phyloP scores from a whole-genome alignment of 2,888 invertebrate species.

The Priocnemis perturbator region DNA sequence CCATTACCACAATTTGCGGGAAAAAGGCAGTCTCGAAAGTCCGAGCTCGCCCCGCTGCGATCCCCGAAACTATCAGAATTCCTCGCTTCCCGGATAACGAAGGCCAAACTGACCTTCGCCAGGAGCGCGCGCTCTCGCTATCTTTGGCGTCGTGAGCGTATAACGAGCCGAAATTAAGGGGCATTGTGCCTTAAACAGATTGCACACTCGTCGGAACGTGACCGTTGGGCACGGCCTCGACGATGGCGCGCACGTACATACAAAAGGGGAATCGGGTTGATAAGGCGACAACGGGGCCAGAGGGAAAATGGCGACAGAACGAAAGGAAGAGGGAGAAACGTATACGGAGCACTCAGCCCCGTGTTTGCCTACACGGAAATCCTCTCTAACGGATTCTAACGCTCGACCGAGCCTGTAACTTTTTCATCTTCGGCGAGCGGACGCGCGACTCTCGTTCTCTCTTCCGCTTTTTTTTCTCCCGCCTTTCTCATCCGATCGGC shows the following conservation, averaged over 20 bases:
- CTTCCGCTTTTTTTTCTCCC: slow-evolving; percentile 10
- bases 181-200: slow-evolving; percentile 64
- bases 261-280: slow-evolving; percentile 8
- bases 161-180: slow-evolving; percentile 61
- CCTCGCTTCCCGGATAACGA: slow-evolving; percentile 30
- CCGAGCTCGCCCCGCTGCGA: too few species aligned
- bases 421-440: slow-evolving; percentile 61
- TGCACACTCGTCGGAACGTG: slow-evolving; percentile 59
- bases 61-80: too few species aligned
- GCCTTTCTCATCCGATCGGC: background rate
- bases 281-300: slow-evolving; percentile 29
- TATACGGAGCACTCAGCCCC: slow-evolving; percentile 64
- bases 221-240: slow-evolving; percentile 47
- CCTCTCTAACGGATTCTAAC: slow-evolving; percentile 74
- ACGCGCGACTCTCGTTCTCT: slow-evolving; percentile 39
- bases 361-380: slow-evolving; percentile 75
- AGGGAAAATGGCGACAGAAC: slow-evolving; percentile 45
- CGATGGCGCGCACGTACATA: slow-evolving; percentile 22
- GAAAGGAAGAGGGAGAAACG: slow-evolving; percentile 57
- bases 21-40: too few species aligned
- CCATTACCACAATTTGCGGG: too few species aligned
- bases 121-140: background rate
- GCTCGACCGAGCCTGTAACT: slow-evolving; percentile 65
- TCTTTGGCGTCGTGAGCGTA: slow-evolving; percentile 19
- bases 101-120: slow-evolving; percentile 30